Conservation (phyloP, 2,797 vertebrate genomes). For the Xiphorhynchus erythropygius region DNA sequence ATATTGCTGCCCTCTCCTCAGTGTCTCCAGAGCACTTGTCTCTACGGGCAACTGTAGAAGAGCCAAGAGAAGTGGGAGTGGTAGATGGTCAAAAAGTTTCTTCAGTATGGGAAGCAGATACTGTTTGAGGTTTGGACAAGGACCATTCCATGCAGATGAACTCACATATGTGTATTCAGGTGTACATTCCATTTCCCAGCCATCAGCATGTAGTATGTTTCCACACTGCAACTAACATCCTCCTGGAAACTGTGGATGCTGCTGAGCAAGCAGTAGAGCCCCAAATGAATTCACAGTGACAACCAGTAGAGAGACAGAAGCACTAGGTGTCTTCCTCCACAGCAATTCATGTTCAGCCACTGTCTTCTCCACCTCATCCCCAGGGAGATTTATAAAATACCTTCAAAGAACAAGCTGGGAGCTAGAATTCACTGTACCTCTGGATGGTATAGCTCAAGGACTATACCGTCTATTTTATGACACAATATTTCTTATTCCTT, state of each 20-base stretch:
- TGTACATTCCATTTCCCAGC: not conserved
- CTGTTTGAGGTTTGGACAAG: not conserved
- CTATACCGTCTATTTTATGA: not conserved
- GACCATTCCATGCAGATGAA: not conserved
- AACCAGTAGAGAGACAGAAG: not conserved
- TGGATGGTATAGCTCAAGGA: not conserved
- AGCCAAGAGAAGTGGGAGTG: not conserved
- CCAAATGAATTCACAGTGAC: not conserved
- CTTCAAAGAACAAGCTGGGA: not conserved
- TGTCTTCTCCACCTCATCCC: not conserved
- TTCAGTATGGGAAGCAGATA: not conserved
- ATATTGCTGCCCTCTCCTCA: not conserved
- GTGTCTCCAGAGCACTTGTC: not conserved
- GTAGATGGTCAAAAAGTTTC: not conserved
- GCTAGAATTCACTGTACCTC: not conserved
- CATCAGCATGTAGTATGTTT: not conserved
- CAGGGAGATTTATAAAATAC: not conserved
- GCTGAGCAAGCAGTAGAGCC: not conserved
- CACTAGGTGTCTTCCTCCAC: not conserved
- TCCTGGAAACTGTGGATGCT: not conserved
- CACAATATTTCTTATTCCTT: not conserved
- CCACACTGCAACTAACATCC: not conserved
- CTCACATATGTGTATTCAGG: not conserved
- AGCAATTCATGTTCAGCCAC: not conserved
- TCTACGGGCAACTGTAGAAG: not conserved